Base-by-base conservation (phyloP, 2,888 invertebrate species). In the Archips xylosteana region DNA sequence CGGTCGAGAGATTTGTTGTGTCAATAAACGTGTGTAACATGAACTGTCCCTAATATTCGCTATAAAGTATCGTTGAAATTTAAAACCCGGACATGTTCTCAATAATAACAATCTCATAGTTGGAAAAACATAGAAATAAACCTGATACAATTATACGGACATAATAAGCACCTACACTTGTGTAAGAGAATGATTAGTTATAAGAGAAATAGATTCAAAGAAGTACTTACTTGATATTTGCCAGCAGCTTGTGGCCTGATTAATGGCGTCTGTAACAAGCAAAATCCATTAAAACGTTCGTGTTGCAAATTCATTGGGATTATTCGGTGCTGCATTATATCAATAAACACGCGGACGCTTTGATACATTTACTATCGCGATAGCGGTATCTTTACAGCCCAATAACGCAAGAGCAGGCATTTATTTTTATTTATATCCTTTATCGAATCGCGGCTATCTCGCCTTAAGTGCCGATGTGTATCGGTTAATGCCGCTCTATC, bases 381-480 rank as follows among this genome's bases (percentile, higher is more conserved):
- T 90, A 89, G 85, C 85, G 87, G 84, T 91, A 90, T 91, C 92
- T 92, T 91, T 90, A 89, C 86, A 86, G 81, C 85, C 80, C 80
- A 84, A 85, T 86, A 88, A 85, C 86, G 86, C 85, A 88, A 87
- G 85, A 86, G 83, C 81, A 84, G 84, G 86, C 81, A 87, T 92
- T 92, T 92, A 92, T 90, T 90, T 92, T 85, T 92, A 91, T 91
- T 92, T 91, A 90, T 90, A 88, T 86, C 81, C 80, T 81, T 87
- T 91, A 91, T 92, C 91, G 80, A 81, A 82, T 81, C 77, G 83
- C 71, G 80, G 84, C 80, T 89, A 88, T 89, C 87, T 82, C 81
- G 85, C 85, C 87, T 86, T 90, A 89, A 92, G 91, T 91, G 90
- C 83, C 88, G 92, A 92, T 92, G 85, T 87, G 82, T 90, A 92